Evolutionary conservation across 2,888 invertebrate species (phyloP).

Genomic region (Tenthredo mesomela): DNA sequence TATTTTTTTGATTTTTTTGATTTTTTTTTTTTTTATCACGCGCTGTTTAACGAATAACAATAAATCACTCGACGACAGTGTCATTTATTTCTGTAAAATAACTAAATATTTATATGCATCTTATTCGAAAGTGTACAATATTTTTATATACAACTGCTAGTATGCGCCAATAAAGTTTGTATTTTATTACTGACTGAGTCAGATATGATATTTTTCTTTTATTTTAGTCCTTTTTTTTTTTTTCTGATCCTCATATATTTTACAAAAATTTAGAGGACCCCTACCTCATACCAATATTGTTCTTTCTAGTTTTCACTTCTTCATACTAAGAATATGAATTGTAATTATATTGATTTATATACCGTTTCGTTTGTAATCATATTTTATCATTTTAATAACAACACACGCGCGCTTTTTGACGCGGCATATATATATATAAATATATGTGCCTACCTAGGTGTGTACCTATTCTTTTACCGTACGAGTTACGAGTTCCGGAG

Average conservation of each 20-base stretch:
- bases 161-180: neutral
- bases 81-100: neutral
- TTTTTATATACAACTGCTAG: neutral
- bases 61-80: neutral
- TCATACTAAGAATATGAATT: neutral
- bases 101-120: neutral
- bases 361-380: neutral
- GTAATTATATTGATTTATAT: neutral
- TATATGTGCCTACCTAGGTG: too few relatives aligned
- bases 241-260: neutral
- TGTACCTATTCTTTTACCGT: neutral
- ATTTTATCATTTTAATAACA: neutral
- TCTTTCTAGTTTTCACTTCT: neutral
- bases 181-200: slow-evolving; percentile 5
- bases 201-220: neutral
- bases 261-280: neutral
- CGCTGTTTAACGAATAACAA: neutral
- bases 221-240: neutral
- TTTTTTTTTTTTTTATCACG: too few relatives aligned
- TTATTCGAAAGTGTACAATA: neutral
- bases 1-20: neutral
- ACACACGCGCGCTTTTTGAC: neutral
- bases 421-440: neutral
- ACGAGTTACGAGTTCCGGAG: neutral
- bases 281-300: neutral